Base-by-base conservation (phyloP, 2,113 vertebrate species). In the Indri indri region DNA sequence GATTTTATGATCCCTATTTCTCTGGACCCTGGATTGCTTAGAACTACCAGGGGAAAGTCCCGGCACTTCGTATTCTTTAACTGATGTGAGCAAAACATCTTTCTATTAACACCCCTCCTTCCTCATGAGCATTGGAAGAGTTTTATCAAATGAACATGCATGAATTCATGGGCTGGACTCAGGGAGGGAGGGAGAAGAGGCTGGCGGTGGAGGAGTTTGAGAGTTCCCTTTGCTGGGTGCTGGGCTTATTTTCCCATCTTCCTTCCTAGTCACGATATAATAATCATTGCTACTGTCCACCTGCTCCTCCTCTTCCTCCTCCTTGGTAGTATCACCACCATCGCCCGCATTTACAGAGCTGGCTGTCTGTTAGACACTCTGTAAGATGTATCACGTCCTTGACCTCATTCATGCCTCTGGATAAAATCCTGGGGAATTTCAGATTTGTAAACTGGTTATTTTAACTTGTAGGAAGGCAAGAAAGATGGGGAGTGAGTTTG, bases 371-470 rank as follows among this genome's bases (percentile, higher is more conserved):
- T 45, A 42, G 22, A 59, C 25, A 20, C 30, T 42, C 34, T 61
- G 30, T 5, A 9, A 22, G 30, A 8, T 45, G n/a, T 22, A 50
- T 37, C 14, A 1, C 0, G 0, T 42, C 14, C 30, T 45, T 76
- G 82, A 52, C 27, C 17, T 71, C 37, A 25, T 68, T 76, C 52
- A 23, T 8, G 76, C 23, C 3, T 73, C 52, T 70, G 34, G 13
- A 45, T 70, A 11, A 40, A 8, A 20, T 82, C 4, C 16, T 20
- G 22, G n/a, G 54, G 12, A 25, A 71, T 61, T 93, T 70, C 42
- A 71, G 59, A 20, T 79, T 47, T 71, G 27, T 70, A 18, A 32
- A 18, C 22, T 59, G 45, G 1, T 73, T 80, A 20, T 61, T 92
- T 83, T 77, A 2, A 25, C n/a, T 54, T 81, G 12, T 8, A 95